Conservation (phyloP, 2,113 vertebrate genomes). For the Rynchops niger region DNA sequence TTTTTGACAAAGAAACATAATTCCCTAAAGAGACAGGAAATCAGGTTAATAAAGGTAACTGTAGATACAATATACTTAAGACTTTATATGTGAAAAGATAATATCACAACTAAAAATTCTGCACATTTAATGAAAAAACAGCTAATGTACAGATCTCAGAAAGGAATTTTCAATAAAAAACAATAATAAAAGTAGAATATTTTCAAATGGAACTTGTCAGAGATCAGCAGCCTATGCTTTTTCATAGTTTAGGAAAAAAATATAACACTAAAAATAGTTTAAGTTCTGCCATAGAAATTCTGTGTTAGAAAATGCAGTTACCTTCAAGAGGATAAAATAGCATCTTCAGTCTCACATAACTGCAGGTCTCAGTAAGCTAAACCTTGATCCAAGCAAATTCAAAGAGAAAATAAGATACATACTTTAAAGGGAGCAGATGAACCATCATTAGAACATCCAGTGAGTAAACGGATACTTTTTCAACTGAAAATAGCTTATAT, state of each 20-base stretch:
- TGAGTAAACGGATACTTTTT: not conserved
- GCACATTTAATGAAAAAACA: not conserved
- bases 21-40: not conserved
- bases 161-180: not conserved
- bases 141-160: not conserved
- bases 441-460: not conserved
- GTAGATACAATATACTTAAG: not conserved
- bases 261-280: not conserved
- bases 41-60: not conserved
- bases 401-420: not conserved
- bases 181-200: not conserved
- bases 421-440: not conserved
- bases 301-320: not conserved
- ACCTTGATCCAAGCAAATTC: not conserved
- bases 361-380: not conserved
- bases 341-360: not conserved
- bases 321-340: not conserved
- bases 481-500: not conserved
- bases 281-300: not conserved
- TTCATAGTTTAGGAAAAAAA: not conserved
- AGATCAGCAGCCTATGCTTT: not conserved
- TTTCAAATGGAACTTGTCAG: not conserved
- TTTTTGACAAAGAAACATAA: not conserved
- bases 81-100: not conserved
- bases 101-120: not conserved